Base-by-base conservation (phyloP, 2,888 invertebrate species). In the Lomographa bimaculata region DNA sequence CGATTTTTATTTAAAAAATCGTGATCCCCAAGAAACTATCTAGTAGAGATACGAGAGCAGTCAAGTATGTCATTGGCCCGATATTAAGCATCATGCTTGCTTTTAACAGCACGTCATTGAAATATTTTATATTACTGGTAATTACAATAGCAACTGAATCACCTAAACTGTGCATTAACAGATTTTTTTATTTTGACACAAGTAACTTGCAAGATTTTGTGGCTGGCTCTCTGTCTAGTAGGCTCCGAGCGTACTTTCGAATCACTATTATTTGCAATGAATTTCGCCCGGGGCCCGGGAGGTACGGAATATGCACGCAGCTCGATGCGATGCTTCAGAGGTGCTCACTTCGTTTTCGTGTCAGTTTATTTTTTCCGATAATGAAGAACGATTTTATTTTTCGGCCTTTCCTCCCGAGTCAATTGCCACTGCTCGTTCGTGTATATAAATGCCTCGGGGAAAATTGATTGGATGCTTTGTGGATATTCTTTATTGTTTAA, bases 251-350 rank as follows among this genome's bases (percentile, higher is more conserved):
- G 67, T 72, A 64, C 55, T 50, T 47, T 46, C 60, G 68, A 74
- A 76, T 74, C 69, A 80, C 82, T 81, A 83, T 85, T 76, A 82
- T 82, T 79, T 65, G 32, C 72, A 77, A 76, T 78, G 71, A 79
- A 81, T 82, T 81, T 74, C 53, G 70, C 83, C 76, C 55, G 63
- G 61, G 74, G 79, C 66, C 66, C 36, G 28, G 48, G 63, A 61
- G 74, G 79, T 67, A 67, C 36, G 28, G 48, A 51, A 54, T 56
- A 56, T 53, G 53, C 50, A 46, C 47, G 38, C 20, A 32, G 43
- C 28, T 24, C 34, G 5, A 2, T 24, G 39, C 34, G 5, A 2
- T 24, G 39, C 24, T 14, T 34, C 27, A 46, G 52, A 55, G 54
- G 41, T 56, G 48, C 46, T 56, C 38, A 46, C 46, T 54, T 49